A percentile compares a stretch with the other conserved stretches of the same genome.
phyloP scores from a whole-genome alignment of 2,888 invertebrate species.

The Heliconius ismenius region DNA sequence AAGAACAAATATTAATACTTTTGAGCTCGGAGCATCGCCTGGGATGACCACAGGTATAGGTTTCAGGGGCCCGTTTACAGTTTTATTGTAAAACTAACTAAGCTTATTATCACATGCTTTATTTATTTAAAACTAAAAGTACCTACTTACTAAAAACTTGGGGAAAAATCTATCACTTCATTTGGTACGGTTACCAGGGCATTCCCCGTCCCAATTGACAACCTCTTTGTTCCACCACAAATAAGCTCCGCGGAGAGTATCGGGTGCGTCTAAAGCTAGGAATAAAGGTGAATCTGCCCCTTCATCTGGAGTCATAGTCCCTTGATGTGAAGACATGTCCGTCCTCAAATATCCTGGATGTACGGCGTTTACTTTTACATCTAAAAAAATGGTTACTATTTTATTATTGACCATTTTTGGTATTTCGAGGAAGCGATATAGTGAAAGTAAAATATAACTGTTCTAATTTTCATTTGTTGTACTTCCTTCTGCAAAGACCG shows the following conservation, averaged over 20 bases:
- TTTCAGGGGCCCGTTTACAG: too few relatives aligned
- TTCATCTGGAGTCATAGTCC: slow-evolving; percentile 77
- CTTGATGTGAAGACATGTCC: slow-evolving; percentile 86
- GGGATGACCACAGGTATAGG: too few relatives aligned
- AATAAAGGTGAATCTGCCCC: slow-evolving; percentile 80
- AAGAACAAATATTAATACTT: too few relatives aligned
- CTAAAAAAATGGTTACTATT: neutral
- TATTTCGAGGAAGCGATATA: neutral
- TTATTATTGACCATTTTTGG: neutral
- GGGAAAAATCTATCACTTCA: neutral
- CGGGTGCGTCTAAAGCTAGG: slow-evolving; percentile 76
- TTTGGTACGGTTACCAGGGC: neutral
- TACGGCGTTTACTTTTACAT: slow-evolving; percentile 82
- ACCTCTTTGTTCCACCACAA: slow-evolving; percentile 82
- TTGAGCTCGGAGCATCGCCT: too few relatives aligned
- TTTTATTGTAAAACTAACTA: too few relatives aligned
- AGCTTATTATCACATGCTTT: too few relatives aligned
- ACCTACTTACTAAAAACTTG: neutral
- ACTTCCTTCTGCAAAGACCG: neutral
- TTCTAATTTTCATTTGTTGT: too few relatives aligned
- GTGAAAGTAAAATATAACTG: neutral
- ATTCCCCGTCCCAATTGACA: slow-evolving; percentile 77
- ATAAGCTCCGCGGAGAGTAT: slow-evolving; percentile 81
- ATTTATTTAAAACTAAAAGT: too few relatives aligned
- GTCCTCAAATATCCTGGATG: slow-evolving; percentile 89